Percentiles rank a stretch among this genome's conserved stretches.
phyloP scores from a whole-genome alignment of 2,113 vertebrate species.

The Otis tarda region DNA sequence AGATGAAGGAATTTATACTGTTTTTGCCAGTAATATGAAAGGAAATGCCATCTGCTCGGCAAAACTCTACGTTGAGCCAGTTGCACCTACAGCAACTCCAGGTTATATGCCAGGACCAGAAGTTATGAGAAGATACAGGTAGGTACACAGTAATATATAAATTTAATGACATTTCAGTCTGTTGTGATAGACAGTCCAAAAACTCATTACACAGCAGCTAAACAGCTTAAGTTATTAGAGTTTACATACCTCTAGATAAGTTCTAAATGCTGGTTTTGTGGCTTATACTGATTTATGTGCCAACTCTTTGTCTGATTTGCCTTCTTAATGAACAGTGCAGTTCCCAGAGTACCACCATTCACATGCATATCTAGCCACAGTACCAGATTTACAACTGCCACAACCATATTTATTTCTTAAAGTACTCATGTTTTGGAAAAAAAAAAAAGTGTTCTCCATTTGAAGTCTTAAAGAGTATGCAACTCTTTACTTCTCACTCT shows the following conservation, averaged over 20 bases:
- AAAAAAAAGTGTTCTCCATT: neutral
- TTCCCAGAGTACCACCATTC: neutral
- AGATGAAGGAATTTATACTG: constrained; percentile 97
- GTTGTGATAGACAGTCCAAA: neutral
- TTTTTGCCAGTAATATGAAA: constrained; percentile 89
- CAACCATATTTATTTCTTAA: neutral
- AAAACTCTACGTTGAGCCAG: constrained; percentile 92
- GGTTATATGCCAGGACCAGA: constrained; percentile 89
- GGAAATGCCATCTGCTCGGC: constrained; percentile 95
- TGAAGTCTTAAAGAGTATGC: neutral
- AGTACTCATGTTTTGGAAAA: neutral
- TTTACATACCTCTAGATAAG: neutral
- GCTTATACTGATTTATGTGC: neutral
- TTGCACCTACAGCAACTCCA: constrained; percentile 80
- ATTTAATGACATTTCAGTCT: neutral
- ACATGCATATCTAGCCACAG: neutral
- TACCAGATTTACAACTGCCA: neutral
- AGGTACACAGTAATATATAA: neutral
- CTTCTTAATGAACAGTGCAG: neutral
- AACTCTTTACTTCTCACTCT: neutral
- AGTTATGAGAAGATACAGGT: constrained; percentile 90
- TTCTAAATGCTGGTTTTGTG: neutral
- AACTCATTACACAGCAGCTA: neutral
- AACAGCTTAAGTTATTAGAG: neutral
- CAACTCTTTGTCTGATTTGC: neutral